These are phyloP conservation scores for Sisor rabdophorus DNA, from an alignment of 2,113 vertebrate species.

Conservation along the genomic window DNA sequence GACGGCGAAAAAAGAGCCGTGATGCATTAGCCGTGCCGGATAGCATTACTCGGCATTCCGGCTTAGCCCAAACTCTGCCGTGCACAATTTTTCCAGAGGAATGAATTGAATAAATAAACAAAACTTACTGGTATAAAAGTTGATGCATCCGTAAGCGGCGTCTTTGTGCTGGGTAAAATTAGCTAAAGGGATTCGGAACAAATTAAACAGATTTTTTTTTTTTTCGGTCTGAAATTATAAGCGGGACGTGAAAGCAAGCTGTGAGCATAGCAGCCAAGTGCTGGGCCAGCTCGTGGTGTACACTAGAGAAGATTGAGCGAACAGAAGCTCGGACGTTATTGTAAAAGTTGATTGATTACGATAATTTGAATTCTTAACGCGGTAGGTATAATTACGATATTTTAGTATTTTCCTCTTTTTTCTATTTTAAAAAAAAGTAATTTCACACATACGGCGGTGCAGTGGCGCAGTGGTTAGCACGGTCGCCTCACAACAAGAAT, in stretches of 20 bases:
- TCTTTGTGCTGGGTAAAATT: neutral
- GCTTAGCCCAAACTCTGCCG: neutral
- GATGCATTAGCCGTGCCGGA: constrained; percentile 13
- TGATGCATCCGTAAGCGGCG: neutral
- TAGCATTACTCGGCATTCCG: constrained; percentile 21
- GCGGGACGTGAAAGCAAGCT: neutral
- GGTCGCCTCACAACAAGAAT: too few species aligned
- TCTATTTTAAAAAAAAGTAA: too few species aligned
- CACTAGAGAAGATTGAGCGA: neutral
- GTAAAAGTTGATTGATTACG: neutral
- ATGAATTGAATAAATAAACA: neutral
- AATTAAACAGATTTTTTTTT: neutral
- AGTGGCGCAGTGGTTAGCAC: too few species aligned
- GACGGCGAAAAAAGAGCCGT: neutral
- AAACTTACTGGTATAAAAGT: neutral
- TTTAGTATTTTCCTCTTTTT: neutral
- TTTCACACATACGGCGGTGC: too few species aligned
- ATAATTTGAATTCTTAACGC: neutral
- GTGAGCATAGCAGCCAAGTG: neutral
- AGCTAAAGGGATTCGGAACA: neutral
- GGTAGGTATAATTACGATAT: neutral
- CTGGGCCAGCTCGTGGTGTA: neutral
- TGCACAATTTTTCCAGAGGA: neutral
- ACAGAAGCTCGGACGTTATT: neutral
- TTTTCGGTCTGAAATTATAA: neutral